Conservation (phyloP, 2,113 vertebrate genomes). For the Micromys minutus region DNA sequence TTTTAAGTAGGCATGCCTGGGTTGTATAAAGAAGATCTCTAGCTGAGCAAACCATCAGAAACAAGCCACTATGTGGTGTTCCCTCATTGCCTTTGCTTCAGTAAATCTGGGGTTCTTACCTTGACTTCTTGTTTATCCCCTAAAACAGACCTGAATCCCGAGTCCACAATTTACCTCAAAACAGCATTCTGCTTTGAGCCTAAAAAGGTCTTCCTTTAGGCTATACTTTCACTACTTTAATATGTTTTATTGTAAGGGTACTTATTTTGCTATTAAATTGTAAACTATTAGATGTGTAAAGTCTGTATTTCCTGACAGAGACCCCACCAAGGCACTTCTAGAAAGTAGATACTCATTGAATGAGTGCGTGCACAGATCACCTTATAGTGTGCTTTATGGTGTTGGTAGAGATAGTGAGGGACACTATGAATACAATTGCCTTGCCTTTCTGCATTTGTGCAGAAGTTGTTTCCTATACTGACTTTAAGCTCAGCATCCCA, state of each 20-base stretch:
- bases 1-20: not conserved
- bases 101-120: not conserved
- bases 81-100: not conserved
- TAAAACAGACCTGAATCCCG: not conserved
- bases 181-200: not conserved
- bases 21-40: not conserved
- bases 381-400: not conserved
- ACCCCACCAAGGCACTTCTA: not conserved
- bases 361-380: not conserved
- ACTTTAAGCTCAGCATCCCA: not conserved
- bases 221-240: not conserved
- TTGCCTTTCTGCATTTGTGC: not conserved
- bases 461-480: not conserved
- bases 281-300: not conserved
- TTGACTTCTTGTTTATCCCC: not conserved
- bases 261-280: not conserved
- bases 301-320: not conserved
- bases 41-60: not conserved
- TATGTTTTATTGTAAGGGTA: not conserved
- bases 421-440: not conserved
- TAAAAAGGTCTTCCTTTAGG: not conserved
- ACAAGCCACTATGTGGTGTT: no score
- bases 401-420: not conserved
- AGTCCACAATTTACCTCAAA: not conserved
- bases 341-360: not conserved